Percentiles rank a stretch among this genome's conserved stretches.
phyloP scores from a whole-genome alignment of 2,888 invertebrate species.

The Drosophila pegasa region DNA sequence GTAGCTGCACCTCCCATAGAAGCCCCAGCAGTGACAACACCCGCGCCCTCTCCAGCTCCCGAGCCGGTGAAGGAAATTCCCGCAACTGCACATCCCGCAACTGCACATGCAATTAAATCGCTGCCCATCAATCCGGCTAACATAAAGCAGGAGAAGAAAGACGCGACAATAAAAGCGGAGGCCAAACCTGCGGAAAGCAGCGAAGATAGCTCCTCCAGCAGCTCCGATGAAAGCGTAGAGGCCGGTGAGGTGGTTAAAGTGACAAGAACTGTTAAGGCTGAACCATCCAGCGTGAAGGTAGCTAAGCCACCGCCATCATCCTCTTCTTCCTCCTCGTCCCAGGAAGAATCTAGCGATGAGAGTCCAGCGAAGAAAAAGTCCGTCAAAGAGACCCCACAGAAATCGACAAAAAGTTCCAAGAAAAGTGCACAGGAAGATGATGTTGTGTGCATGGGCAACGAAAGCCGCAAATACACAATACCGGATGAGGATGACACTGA shows the following conservation, averaged over 20 bases:
- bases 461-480: conserved; percentile 63
- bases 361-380: conserved; percentile 30
- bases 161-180: neutral
- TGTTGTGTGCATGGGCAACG: conserved; percentile 81
- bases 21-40: neutral
- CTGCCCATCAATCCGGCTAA: conserved; percentile 27
- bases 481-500: conserved; percentile 70
- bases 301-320: conserved; percentile 22
- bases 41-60: neutral
- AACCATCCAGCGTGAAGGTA: conserved; percentile 20
- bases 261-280: conserved; percentile 6
- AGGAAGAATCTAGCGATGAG: conserved; percentile 45
- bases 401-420: conserved; percentile 37
- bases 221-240: conserved; percentile 53
- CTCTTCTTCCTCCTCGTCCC: conserved; percentile 56
- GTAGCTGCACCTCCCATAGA: neutral
- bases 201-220: conserved; percentile 51
- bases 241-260: conserved; percentile 42
- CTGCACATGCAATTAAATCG: neutral
- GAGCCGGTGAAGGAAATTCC: neutral
- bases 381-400: conserved; percentile 28
- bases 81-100: neutral
- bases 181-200: conserved; percentile 34
- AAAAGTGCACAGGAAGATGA: conserved; percentile 71
- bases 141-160: conserved; percentile 63